A percentile compares a stretch with the other conserved stretches of the same genome.
Conservation (phyloP, 37 sponge, comb jelly and placozoan genomes). For the Oscarella lobularis region DNA sequence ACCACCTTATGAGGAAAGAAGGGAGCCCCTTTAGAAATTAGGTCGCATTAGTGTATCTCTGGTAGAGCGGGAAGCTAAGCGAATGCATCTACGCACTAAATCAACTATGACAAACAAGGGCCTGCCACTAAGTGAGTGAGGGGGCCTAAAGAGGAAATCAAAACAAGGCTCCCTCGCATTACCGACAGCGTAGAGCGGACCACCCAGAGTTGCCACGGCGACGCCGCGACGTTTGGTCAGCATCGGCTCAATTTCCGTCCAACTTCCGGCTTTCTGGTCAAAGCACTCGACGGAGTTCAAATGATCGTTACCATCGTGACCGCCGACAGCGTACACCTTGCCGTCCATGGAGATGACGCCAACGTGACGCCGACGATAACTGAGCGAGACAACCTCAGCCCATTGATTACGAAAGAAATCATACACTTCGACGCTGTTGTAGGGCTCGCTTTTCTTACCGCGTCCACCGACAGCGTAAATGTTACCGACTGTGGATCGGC, state of each 20-base stretch:
- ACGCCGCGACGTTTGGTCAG: constrained; percentile 65
- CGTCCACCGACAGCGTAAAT: constrained; percentile 87
- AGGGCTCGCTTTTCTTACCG: constrained; percentile 68
- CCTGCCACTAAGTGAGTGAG: no score
- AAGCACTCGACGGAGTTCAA: constrained; percentile 81
- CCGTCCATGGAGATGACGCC: constrained; percentile 67
- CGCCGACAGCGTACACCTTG: constrained; percentile 82
- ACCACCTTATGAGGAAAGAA: no score
- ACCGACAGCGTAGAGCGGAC: constrained; percentile 84
- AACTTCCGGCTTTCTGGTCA: constrained; percentile 37
- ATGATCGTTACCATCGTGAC: constrained; percentile 73
- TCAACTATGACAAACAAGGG: no score
- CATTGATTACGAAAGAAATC: constrained; percentile 73
- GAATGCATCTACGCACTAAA: no score
- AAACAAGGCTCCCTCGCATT: no score
- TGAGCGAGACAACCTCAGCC: constrained; percentile 56
- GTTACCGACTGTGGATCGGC: constrained; percentile 68
- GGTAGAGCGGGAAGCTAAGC: no score
- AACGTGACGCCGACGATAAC: constrained; percentile 70
- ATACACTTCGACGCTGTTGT: constrained; percentile 84
- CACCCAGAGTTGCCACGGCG: constrained; percentile 72
- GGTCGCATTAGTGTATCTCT: no score
- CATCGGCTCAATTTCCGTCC: constrained; percentile 69
- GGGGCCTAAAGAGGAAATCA: no score
- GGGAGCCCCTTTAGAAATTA: no score